phyloP scores from a whole-genome alignment of 2,797 vertebrate species.

The Borostomias antarcticus region DNA sequence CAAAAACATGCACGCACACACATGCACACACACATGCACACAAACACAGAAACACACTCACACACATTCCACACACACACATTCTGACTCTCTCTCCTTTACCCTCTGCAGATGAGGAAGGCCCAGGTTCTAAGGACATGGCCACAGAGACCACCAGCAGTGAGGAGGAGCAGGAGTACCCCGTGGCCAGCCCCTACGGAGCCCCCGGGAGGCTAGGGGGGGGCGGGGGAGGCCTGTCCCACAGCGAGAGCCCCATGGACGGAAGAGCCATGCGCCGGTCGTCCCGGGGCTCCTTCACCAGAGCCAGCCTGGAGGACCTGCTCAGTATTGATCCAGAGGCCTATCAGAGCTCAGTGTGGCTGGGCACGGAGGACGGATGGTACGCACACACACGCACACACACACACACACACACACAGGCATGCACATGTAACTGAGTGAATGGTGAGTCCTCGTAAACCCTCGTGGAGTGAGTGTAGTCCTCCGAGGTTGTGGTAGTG shows the following conservation, averaged over 20 bases:
- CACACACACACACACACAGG: not conserved
- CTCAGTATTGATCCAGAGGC: slow-evolving; percentile 93
- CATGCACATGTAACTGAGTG: too few relatives aligned
- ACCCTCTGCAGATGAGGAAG: slow-evolving; percentile 84
- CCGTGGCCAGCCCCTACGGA: slow-evolving; percentile 75
- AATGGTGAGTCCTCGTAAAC: too few relatives aligned
- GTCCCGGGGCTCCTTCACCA: slow-evolving; percentile 91
- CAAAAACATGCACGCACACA: not conserved
- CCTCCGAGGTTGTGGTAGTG: too few relatives aligned
- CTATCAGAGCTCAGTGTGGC: slow-evolving; percentile 97
- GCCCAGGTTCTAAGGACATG: slow-evolving; percentile 87
- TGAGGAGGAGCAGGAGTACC: slow-evolving; percentile 95
- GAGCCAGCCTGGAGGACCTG: slow-evolving; percentile 92
- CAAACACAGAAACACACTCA: not conserved
- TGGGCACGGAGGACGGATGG: slow-evolving; percentile 98
- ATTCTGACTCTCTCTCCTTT: not conserved
- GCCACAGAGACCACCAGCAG: slow-evolving; percentile 93
- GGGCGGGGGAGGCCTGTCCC: slow-evolving; percentile 52
- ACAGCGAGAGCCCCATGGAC: slow-evolving; percentile 84
- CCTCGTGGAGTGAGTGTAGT: too few relatives aligned
- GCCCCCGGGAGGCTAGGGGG: slow-evolving; percentile 67
- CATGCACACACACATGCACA: slow-evolving; percentile 1
- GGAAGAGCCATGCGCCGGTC: slow-evolving; percentile 91
- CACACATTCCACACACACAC: slow-evolving; percentile 7
- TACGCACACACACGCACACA: slow-evolving; percentile 46